phyloP scores from a whole-genome alignment of 2,113 vertebrate species.

The Rhegmatorhina hoffmannsi region DNA sequence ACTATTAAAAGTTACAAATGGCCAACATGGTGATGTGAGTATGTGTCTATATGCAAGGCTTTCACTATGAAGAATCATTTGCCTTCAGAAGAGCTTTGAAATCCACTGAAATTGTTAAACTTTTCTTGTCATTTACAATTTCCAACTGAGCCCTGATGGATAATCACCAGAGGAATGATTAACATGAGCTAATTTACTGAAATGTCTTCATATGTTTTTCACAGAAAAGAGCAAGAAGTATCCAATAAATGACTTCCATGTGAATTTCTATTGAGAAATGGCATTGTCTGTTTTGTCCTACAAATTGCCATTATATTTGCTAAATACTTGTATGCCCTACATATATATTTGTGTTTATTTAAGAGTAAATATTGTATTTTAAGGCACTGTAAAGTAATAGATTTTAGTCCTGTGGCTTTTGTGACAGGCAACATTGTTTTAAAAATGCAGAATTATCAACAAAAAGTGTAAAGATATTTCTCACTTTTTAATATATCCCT shows the following conservation, averaged over 20 bases:
- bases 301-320: background rate
- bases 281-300: background rate
- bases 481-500: background rate
- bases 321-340: background rate
- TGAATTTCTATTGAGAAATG: background rate
- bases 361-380: background rate
- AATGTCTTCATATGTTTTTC: background rate
- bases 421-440: background rate
- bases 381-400: background rate
- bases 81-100: background rate
- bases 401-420: background rate
- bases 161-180: background rate
- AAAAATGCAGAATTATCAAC: background rate
- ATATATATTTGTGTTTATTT: background rate
- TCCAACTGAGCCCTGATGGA: background rate
- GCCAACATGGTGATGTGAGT: background rate
- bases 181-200: background rate
- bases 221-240: background rate
- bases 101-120: background rate
- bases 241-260: background rate
- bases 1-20: background rate
- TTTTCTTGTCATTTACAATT: constrained; percentile 2
- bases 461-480: background rate
- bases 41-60: background rate
- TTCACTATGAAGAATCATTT: background rate